Base-by-base conservation (phyloP, 1,140 invertebrate species). In the Zaprionus capensis region DNA sequence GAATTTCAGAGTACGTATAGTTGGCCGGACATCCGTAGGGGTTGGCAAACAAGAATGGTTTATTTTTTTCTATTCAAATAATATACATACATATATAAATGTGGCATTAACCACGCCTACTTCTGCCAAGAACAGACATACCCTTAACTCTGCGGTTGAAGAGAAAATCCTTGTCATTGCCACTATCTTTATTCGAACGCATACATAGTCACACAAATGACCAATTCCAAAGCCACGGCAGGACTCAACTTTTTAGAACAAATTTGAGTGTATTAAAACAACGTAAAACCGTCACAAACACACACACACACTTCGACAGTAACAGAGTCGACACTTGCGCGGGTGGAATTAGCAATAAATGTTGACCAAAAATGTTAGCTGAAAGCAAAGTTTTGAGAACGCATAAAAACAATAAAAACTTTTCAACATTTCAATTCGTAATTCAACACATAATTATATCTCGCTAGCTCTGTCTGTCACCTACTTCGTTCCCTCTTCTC, bases 381-480 rank as follows among this genome's bases (percentile, higher is more conserved):
- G 69, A 79, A 73, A 64, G 62, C 75, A 38, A 76, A 85, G 80
- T 73, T 86, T 46, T 71, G 56, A 55, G 57, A 78, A 46, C 77
- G 63, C 65, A 86, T 70, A 81, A 83, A 79, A 82, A 82, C 74
- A 78, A 71, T 84, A 70, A 76, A 83, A 87, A 88, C 78, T 88
- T 87, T 87, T 81, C 61, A 78, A 58, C 81, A 87, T 88, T 90
- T 85, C 85, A 90, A 86, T 90, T 90, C 79, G 85, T 85, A 90
- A 91, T 90, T 85, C 85, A 90, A 70, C 82, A 83, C 81, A 84
- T 87, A 90, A 87, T 87, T 90, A 87, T 84, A 76, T 85, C 64
- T 76, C 36, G 67, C 77, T 71, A 46, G 66, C 69, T 59, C 38
- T 83, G 58, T 74, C 69, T 77, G 65, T 44, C 58, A 51, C 34